A percentile compares a stretch with the other conserved stretches of the same genome.
Evolutionary conservation across 2,797 vertebrate species (phyloP).

Genomic region (Myotis vivesi): DNA sequence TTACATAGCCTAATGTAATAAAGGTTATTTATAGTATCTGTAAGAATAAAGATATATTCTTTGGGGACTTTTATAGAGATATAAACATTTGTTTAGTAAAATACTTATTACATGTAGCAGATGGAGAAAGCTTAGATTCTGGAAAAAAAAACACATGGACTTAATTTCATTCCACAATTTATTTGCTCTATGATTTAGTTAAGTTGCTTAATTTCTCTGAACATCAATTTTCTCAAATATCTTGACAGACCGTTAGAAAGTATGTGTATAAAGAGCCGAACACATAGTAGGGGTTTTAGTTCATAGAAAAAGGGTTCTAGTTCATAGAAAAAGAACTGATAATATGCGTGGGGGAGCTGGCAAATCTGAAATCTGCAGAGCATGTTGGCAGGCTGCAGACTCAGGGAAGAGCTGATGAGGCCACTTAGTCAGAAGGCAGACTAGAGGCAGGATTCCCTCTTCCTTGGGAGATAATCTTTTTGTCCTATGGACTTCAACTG

Average conservation of each 20-base stretch:
- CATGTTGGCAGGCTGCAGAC: neutral
- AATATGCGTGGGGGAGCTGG: neutral
- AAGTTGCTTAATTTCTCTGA: neutral
- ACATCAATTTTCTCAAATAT: neutral
- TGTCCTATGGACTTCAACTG: neutral
- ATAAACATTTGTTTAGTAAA: neutral
- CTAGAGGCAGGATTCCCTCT: too few species aligned
- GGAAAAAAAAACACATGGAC: neutral
- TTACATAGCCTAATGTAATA: neutral
- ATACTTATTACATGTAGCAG: neutral
- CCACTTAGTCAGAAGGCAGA: neutral
- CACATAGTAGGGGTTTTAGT: neutral
- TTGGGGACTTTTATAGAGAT: neutral
- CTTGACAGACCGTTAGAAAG: neutral
- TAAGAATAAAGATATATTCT: neutral
- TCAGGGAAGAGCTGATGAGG: accelerated
- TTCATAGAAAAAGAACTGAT: neutral
- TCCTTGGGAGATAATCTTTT: neutral
- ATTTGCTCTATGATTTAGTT: neutral
- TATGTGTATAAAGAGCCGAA: neutral
- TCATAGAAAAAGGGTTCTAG: neutral
- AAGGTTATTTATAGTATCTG: neutral
- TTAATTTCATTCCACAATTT: constrained; percentile 4
- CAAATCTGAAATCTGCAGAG: neutral
- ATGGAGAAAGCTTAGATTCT: neutral